Base-by-base conservation (phyloP, 2,888 invertebrate species). In the Ophioninae sp. region DNA sequence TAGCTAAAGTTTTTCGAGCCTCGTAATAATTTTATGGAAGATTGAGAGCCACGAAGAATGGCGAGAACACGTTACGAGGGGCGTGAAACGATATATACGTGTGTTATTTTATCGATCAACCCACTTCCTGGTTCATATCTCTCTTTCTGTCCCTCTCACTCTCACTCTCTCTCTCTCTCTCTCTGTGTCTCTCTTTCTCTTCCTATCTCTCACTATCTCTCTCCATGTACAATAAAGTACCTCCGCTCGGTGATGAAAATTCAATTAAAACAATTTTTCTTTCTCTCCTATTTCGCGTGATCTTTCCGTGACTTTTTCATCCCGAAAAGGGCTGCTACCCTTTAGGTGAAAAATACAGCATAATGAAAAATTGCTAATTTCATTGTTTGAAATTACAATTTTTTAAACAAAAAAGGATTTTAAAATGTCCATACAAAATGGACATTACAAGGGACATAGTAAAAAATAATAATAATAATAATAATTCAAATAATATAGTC, bases 1-100 rank as follows among this genome's bases (percentile, higher is more conserved):
- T 37, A 37, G n/a, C 20, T 44, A 44, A 20, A 74, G 64, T 37
- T 74, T 64, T 74, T 65, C n/a, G 44, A 64, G 73, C 30, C 76
- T 72, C 68, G 67, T 80, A 77, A 83, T 83, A 73, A 83, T 80
- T 80, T 77, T 73, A 80, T 64, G 72, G 71, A 83, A 79, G 67
- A 80, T 80, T 64, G 76, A 65, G 71, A 76, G 20, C 44, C 67
- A 67, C 39, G 58, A 37, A 65, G 65, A 75, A 58, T 59, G 64
- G 64, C 58, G n/a, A 20, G 58, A 58, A 58, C 58, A 39, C 63
- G 61, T 59, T 69, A 75, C 65, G 79, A 76, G 65, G 65, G 74
- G 41, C 67, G 67, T 65, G 44, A 69, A 67, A 71, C 37, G n/a
- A 58, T 58, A 58, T 58, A 58, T 58, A 58, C 20, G 30, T 69